Evolutionary conservation across 2,113 vertebrate genomes (phyloP).

Genomic region (Symphodus melops): DNA sequence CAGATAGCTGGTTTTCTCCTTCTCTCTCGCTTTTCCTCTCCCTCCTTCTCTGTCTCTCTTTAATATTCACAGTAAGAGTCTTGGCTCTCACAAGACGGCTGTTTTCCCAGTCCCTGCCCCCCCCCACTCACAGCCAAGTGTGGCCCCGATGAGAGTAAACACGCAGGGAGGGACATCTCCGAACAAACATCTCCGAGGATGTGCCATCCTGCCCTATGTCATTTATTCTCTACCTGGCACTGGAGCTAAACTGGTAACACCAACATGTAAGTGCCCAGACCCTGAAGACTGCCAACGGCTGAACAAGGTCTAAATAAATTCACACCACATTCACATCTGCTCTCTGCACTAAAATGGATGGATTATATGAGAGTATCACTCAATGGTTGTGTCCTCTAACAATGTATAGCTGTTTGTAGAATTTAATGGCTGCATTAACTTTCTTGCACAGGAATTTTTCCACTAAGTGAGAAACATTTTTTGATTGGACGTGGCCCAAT

Average conservation of each 20-base stretch:
- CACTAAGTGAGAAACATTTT: background rate
- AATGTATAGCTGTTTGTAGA: constrained; percentile 15
- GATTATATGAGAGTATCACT: constrained; percentile 13
- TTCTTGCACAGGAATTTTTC: background rate
- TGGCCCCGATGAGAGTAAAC: constrained; percentile 82
- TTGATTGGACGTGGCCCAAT: background rate
- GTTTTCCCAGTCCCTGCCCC: constrained; percentile 69
- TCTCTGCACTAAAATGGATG: constrained; percentile 34
- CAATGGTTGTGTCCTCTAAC: constrained; percentile 13
- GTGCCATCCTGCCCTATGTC: constrained; percentile 76
- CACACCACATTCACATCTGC: constrained; percentile 60
- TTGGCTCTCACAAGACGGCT: constrained; percentile 80
- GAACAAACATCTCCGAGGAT: constrained; percentile 82
- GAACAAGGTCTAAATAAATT: constrained; percentile 49
- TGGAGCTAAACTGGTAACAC: constrained; percentile 76
- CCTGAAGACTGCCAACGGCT: constrained; percentile 61
- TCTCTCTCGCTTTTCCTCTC: constrained; percentile 41
- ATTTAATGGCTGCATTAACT: background rate
- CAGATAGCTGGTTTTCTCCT: constrained; percentile 69
- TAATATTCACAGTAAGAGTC: constrained; percentile 87
- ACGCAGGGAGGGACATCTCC: constrained; percentile 79
- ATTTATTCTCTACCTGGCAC: constrained; percentile 76
- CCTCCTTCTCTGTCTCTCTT: constrained; percentile 72
- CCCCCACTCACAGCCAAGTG: constrained; percentile 79
- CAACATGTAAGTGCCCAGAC: constrained; percentile 59